Conservation (phyloP, 2,888 invertebrate genomes). For the Patella depressa region DNA sequence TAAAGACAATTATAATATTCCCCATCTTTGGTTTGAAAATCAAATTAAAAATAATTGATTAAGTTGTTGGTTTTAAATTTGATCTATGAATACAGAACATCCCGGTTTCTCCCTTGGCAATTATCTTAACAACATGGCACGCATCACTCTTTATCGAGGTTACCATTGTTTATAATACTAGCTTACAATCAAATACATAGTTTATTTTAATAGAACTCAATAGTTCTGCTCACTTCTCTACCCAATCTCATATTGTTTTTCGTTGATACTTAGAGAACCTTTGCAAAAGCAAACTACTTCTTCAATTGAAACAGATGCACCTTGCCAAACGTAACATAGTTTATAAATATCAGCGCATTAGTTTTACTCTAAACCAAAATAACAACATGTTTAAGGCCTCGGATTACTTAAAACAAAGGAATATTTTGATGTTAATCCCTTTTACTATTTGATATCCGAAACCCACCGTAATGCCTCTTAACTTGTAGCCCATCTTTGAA, state of each 20-base stretch:
- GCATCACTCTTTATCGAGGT: background rate
- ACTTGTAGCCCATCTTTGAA: slow-evolving; percentile 2
- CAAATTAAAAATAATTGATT: too few relatives aligned
- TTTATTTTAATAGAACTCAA: slow-evolving; percentile 9
- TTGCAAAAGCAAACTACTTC: slow-evolving; percentile 9
- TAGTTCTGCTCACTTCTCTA: background rate
- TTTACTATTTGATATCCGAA: slow-evolving; percentile 8
- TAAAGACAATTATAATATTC: too few relatives aligned
- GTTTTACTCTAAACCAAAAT: slow-evolving; percentile 10
- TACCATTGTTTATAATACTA: background rate
- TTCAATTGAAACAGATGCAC: slow-evolving; percentile 6
- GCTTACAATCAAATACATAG: slow-evolving; percentile 4
- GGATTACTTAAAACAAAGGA: slow-evolving; percentile 5
- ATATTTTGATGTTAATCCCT: slow-evolving; percentile 13
- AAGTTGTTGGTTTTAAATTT: too few relatives aligned
- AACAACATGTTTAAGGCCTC: slow-evolving; percentile 10
- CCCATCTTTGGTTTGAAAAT: too few relatives aligned
- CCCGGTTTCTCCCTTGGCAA: too few relatives aligned
- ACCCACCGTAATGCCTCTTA: slow-evolving; percentile 7
- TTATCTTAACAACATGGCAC: background rate
- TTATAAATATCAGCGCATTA: slow-evolving; percentile 11
- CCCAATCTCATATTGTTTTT: background rate
- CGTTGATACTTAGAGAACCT: slow-evolving; percentile 10
- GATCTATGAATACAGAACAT: too few relatives aligned
- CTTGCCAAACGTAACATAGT: background rate